Evolutionary conservation across 2,113 vertebrate genomes (phyloP).

Genomic region (Mormyrus iriodes): DNA sequence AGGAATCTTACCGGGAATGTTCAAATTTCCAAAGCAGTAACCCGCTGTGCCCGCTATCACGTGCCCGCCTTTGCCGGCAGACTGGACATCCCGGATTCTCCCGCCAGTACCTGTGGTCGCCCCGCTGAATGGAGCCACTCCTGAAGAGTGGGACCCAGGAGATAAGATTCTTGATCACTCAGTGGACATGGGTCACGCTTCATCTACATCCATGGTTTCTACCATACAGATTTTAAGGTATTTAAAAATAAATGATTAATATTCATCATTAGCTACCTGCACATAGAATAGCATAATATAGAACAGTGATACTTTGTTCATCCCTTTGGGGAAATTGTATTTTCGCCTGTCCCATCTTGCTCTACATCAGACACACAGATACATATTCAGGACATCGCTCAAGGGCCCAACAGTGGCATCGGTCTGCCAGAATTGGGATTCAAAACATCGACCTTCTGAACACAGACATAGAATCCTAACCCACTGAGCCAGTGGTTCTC

Average conservation of each 20-base stretch:
- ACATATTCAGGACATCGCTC: background rate
- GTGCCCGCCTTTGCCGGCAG: constrained; percentile 77
- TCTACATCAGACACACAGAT: background rate
- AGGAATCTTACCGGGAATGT: constrained; percentile 69
- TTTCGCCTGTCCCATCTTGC: background rate
- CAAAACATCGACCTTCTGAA: background rate
- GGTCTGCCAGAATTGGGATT: background rate
- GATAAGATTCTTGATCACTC: background rate
- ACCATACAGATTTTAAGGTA: background rate
- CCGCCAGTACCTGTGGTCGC: constrained; percentile 85
- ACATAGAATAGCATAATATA: background rate
- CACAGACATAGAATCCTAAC: background rate
- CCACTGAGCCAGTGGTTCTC: background rate
- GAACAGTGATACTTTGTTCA: background rate
- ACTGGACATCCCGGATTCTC: constrained; percentile 82
- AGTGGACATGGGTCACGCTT: background rate
- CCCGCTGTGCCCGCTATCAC: constrained; percentile 85
- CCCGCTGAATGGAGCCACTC: constrained; percentile 83
- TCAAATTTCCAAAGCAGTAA: constrained; percentile 85
- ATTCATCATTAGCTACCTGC: background rate
- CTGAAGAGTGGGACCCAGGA: constrained; percentile 44
- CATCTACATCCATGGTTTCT: background rate
- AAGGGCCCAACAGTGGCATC: background rate
- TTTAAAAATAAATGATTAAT: background rate
- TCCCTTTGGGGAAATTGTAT: background rate